Evolutionary conservation across 1,140 invertebrate genomes (phyloP).

Genomic region (Neodiprion pinetum): DNA sequence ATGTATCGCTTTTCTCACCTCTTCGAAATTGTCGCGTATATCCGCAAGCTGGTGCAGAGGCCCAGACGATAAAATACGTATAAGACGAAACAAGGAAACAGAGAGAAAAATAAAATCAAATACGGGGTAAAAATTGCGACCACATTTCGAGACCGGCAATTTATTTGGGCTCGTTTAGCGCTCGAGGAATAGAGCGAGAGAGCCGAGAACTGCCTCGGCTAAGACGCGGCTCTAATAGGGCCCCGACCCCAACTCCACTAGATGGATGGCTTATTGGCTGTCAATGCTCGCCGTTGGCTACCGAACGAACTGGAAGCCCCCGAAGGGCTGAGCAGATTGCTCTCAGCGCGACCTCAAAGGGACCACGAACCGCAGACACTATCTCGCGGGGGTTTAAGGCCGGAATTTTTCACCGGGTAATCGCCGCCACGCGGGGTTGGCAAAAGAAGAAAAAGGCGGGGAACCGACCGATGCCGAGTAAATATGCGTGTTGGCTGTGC

Average conservation of each 20-base stretch:
- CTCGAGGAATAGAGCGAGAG: no score
- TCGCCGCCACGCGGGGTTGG: constrained; percentile 17
- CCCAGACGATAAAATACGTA: no score
- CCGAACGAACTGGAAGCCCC: not conserved
- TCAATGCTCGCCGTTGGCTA: constrained; percentile 1
- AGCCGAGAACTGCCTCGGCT: no score
- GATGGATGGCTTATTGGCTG: constrained; percentile 2
- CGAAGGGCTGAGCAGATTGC: not conserved
- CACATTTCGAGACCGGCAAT: not conserved
- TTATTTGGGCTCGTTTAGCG: not conserved
- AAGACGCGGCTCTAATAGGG: not conserved
- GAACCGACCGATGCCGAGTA: no score
- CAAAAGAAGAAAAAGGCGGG: not conserved
- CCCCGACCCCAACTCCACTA: not conserved
- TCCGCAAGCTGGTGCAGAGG: no score
- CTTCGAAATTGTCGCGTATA: no score
- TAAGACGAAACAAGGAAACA: no score
- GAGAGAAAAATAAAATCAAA: no score
- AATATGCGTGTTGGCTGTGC: no score
- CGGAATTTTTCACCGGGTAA: constrained; percentile 25
- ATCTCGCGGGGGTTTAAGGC: not conserved
- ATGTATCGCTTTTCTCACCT: no score
- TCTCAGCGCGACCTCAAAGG: not conserved
- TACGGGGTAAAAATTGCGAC: no score
- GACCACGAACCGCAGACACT: not conserved